Evolutionary conservation across 2,888 invertebrate genomes (phyloP).

Genomic region (Hypomecis atomaria): DNA sequence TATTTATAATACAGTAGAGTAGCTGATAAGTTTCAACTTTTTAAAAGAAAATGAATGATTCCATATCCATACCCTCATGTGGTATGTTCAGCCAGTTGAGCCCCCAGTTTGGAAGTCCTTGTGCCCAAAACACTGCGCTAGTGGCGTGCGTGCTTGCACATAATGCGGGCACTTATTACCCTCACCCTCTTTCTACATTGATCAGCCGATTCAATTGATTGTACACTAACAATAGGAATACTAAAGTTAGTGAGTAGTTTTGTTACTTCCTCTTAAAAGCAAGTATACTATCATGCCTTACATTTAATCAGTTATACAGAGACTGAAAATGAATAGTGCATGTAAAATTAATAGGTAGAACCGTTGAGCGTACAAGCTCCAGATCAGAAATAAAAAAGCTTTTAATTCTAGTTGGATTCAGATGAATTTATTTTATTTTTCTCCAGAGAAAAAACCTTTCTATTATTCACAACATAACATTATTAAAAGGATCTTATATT

Average conservation of each 20-base stretch:
- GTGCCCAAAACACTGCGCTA: slow-evolving; percentile 6
- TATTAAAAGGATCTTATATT: not conserved
- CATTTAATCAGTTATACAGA: no score
- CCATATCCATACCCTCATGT: slow-evolving; percentile 4
- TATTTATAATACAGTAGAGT: not conserved
- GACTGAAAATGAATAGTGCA: no score
- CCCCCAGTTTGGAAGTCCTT: slow-evolving; percentile 14
- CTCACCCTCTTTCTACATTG: slow-evolving; percentile 4
- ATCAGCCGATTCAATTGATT: slow-evolving; percentile 1
- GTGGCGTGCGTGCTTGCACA: slow-evolving; percentile 33
- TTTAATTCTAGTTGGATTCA: no score
- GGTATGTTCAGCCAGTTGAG: slow-evolving; percentile 2
- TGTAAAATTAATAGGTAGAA: no score
- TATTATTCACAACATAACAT: not conserved
- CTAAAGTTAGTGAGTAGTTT: no score
- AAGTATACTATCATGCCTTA: no score
- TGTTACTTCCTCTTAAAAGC: no score
- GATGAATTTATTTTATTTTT: not conserved
- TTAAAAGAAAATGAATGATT: not conserved
- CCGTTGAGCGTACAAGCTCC: no score
- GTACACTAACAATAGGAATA: not conserved
- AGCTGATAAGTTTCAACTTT: not conserved
- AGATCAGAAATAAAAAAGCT: no score
- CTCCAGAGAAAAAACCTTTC: not conserved
- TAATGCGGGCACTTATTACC: slow-evolving; percentile 28